Conservation (phyloP, 1,140 invertebrate species). For the Trialeurodes vaporariorum region DNA sequence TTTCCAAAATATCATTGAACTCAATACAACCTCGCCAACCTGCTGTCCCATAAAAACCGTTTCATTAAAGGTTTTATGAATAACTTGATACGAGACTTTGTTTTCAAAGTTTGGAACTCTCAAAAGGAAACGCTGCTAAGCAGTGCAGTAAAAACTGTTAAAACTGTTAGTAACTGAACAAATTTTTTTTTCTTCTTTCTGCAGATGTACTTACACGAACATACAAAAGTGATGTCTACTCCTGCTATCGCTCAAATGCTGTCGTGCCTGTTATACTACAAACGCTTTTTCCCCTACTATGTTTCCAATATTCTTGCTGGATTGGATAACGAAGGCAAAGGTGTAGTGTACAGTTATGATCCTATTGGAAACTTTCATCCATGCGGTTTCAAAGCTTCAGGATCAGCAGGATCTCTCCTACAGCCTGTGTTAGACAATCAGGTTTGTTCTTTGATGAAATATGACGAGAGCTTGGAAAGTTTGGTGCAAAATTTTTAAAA, state of each 20-base stretch:
- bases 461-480: not conserved
- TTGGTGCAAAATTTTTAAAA: too few species aligned
- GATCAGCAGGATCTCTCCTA: conserved; percentile 65
- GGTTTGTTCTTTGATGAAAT: conserved; percentile 29
- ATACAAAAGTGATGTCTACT: conserved; percentile 87
- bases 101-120: too few species aligned
- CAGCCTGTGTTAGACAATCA: conserved; percentile 83
- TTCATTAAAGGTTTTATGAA: too few species aligned
- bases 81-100: too few species aligned
- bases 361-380: conserved; percentile 89
- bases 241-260: conserved; percentile 88
- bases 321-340: conserved; percentile 74
- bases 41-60: too few species aligned
- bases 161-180: too few species aligned
- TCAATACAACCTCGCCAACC: too few species aligned
- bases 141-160: too few species aligned
- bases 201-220: conserved; percentile 91
- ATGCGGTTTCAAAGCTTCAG: conserved; percentile 65
- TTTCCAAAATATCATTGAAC: too few species aligned
- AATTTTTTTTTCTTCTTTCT: conserved; percentile 21
- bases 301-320: conserved; percentile 91
- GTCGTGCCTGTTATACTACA: conserved; percentile 90
- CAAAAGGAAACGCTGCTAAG: too few species aligned
- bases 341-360: conserved; percentile 90
- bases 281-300: conserved; percentile 98